A percentile compares a stretch with the other conserved stretches of the same genome.
Evolutionary conservation across 1,140 invertebrate species (phyloP).

Genomic region (Drepana arcuata): DNA sequence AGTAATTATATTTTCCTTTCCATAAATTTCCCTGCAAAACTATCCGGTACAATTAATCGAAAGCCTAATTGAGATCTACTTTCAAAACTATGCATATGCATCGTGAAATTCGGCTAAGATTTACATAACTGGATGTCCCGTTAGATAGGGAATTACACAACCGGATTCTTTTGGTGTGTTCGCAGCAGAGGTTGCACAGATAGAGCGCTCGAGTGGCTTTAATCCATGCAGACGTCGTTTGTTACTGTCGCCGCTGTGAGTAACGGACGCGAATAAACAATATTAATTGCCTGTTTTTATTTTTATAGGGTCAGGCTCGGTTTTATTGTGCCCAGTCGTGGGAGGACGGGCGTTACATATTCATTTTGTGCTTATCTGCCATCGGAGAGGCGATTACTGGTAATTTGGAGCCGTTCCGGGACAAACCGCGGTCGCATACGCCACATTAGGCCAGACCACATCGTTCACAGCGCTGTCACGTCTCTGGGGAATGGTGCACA

Average conservation of each 20-base stretch:
- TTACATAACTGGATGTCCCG: constrained; percentile 68
- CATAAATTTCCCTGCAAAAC: constrained; percentile 13
- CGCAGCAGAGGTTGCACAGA: constrained; percentile 8
- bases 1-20: too few relatives aligned
- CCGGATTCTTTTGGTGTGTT: constrained; percentile 37
- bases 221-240: constrained; percentile 32
- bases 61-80: constrained; percentile 38
- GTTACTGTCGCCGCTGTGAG: constrained; percentile 39
- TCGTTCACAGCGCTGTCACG: constrained; percentile 23
- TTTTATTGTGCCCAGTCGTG: constrained; percentile 41
- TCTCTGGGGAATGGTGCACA: constrained; percentile 15
- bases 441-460: constrained; percentile 25
- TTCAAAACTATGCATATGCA: constrained; percentile 36
- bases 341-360: constrained; percentile 53
- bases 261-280: constrained; percentile 58
- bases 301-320: constrained; percentile 42
- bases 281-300: constrained; percentile 58
- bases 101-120: constrained; percentile 64
- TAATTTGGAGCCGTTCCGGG: constrained; percentile 39
- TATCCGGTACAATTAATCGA: constrained; percentile 12
- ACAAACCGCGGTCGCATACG: constrained; percentile 26
- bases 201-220: constrained; percentile 19
- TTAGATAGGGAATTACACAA: constrained; percentile 63
- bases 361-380: constrained; percentile 57
- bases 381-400: constrained; percentile 43